Evolutionary conservation across 35 echinoderm and acorn worm genomes (phyloP), one percentile per base, ranked within the genome.

Genomic region (Ophioderma brevispina): DNA sequence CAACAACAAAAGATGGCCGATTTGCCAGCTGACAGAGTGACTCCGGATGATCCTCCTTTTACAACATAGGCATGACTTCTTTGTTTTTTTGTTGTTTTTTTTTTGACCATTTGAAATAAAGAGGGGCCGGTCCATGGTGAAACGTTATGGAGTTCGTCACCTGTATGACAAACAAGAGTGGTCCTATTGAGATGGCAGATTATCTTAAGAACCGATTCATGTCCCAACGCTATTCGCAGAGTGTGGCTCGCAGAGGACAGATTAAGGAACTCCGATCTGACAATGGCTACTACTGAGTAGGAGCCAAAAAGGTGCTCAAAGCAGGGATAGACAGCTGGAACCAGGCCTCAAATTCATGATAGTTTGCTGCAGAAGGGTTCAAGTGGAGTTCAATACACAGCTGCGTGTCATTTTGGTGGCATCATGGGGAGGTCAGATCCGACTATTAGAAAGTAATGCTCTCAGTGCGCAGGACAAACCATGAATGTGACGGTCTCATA

Each of bases 91-190:
- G n/a, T n/a, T n/a, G n/a, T n/a, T n/a, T n/a, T n/a, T n/a, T n/a
- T n/a, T n/a, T n/a, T n/a, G 82, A 0, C 90, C 90, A 32, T 86
- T 92, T 36, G 15, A 75, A 13, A 56, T 79, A 2, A 85, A 81
- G n/a, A 31, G 21, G 35, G 79, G 90, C 31, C 70, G 82, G 11
- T 50, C 32, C 13, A 10, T 21, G 15, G 46, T 35, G 28, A 91
- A 91, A 40, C 13, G 90, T 4, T 91, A 91, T 49, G 90, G 90
- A 78, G 36, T 70, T 91, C n/a, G 85, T 91, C 35, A 78, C 90
- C 1, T 91, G 81, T 39, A 33, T 91, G n/a, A 13, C 81, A 25
- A 30, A 37, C 14, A 39, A 76, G 75, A 76, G 76, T 19, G 41
- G 83, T 14, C 90, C 87, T 40, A 93, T 87, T 14, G 84, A 85